Evolutionary conservation across 2,888 invertebrate genomes (phyloP).

Genomic region (Ennomos quercinarius): DNA sequence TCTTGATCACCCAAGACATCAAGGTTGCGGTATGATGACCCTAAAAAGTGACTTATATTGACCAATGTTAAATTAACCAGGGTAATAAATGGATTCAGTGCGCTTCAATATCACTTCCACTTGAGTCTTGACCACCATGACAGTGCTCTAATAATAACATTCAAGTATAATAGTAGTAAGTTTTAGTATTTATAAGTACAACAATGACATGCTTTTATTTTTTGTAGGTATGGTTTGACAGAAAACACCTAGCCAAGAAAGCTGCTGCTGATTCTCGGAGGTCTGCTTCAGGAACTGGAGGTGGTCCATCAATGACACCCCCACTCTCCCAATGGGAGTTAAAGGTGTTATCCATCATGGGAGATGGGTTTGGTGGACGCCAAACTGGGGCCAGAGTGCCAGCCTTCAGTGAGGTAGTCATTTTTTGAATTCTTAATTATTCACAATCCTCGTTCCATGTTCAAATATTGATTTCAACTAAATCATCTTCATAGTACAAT

Average conservation of each 20-base stretch:
- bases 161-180: not conserved
- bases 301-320: conserved; percentile 2
- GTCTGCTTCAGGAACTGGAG: conserved; percentile 6
- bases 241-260: conserved; percentile 1
- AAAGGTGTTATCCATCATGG: conserved; percentile 4
- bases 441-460: too few relatives aligned
- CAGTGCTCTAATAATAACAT: too few relatives aligned
- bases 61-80: too few relatives aligned
- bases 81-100: too few relatives aligned
- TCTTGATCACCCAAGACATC: too few relatives aligned
- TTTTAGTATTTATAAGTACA: not conserved
- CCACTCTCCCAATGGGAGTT: conserved; percentile 4
- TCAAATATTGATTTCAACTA: too few relatives aligned
- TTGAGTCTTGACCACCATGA: too few relatives aligned
- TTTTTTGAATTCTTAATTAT: not conserved
- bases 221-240: conserved; percentile 1
- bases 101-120: too few relatives aligned
- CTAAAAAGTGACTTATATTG: too few relatives aligned
- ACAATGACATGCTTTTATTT: not conserved
- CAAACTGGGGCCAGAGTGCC: conserved; percentile 5
- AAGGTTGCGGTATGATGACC: too few relatives aligned
- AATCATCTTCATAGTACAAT: too few relatives aligned
- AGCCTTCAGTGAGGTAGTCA: not conserved
- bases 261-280: not conserved
- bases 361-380: conserved; percentile 3